Percentiles rank a stretch among this genome's conserved stretches.
Conservation (phyloP, 1,140 invertebrate species). For the Drosophila eugracilis region DNA sequence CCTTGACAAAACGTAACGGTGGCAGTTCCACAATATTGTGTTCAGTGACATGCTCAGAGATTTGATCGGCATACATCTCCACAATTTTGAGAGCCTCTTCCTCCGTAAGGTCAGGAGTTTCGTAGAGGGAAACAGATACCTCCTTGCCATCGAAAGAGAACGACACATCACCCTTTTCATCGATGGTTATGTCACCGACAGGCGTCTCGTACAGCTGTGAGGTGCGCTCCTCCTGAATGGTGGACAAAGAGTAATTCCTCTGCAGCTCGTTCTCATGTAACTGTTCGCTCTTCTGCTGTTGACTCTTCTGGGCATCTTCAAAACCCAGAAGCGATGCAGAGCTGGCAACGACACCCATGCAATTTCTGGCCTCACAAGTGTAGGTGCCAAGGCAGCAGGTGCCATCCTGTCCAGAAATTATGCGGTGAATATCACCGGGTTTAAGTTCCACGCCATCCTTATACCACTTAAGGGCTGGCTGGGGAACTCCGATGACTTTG, state of each 20-base stretch:
- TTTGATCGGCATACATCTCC: constrained; percentile 96
- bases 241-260: constrained; percentile 92
- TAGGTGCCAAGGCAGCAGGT: constrained; percentile 96
- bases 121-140: constrained; percentile 95
- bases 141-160: constrained; percentile 96
- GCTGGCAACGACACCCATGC: constrained; percentile 95
- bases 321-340: constrained; percentile 94
- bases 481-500: constrained; percentile 96
- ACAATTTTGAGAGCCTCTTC: constrained; percentile 96
- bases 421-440: constrained; percentile 95
- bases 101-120: constrained; percentile 95
- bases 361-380: constrained; percentile 96
- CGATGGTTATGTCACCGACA: constrained; percentile 90
- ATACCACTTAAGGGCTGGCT: constrained; percentile 95
- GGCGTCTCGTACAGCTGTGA: constrained; percentile 94
- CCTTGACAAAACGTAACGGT: constrained; percentile 93
- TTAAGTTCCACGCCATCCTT: constrained; percentile 95
- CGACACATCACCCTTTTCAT: constrained; percentile 93
- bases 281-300: constrained; percentile 84
- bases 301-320: constrained; percentile 89
- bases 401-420: constrained; percentile 94
- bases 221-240: constrained; percentile 95
- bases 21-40: constrained; percentile 95
- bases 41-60: constrained; percentile 95
- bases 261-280: constrained; percentile 86